phyloP scores from a whole-genome alignment of 2,797 vertebrate species.

The Agapornis canus region DNA sequence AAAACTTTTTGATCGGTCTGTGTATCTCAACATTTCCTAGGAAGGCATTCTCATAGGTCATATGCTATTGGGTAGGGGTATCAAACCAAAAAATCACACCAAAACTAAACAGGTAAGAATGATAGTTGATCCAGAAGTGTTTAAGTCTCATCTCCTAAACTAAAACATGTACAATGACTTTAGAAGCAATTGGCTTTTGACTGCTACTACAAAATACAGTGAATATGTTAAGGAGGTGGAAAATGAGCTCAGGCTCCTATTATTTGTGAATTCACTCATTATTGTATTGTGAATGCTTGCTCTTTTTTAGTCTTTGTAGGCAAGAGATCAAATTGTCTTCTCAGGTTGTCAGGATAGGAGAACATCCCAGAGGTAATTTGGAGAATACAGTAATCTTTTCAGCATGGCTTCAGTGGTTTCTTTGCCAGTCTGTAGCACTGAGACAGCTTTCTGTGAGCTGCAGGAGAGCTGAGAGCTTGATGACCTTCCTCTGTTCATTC shows the following conservation, averaged over 20 bases:
- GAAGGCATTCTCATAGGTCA: background rate
- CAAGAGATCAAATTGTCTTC: background rate
- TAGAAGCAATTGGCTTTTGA: constrained; percentile 4
- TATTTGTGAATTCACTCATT: constrained; percentile 10
- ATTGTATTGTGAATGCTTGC: background rate
- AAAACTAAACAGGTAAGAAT: background rate
- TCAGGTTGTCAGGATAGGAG: background rate
- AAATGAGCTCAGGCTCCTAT: constrained; percentile 24
- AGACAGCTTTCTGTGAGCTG: background rate
- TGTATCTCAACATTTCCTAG: background rate
- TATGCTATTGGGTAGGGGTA: background rate
- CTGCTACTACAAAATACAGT: background rate
- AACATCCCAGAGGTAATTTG: background rate
- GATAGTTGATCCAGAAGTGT: background rate
- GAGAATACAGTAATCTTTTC: background rate
- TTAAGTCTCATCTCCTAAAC: background rate
- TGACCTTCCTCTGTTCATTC: constrained; percentile 9
- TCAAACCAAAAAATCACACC: background rate
- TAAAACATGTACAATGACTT: background rate
- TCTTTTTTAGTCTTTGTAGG: background rate
- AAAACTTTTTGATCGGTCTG: constrained; percentile 1
- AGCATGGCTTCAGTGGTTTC: background rate
- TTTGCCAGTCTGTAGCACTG: background rate
- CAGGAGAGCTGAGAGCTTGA: background rate
- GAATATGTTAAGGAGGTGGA: constrained; percentile 39